A percentile compares a stretch with the other conserved stretches of the same genome.
These are phyloP conservation scores for Drosophila anomelani DNA, from an alignment of 2,888 invertebrate genomes.

Conservation along the genomic window DNA sequence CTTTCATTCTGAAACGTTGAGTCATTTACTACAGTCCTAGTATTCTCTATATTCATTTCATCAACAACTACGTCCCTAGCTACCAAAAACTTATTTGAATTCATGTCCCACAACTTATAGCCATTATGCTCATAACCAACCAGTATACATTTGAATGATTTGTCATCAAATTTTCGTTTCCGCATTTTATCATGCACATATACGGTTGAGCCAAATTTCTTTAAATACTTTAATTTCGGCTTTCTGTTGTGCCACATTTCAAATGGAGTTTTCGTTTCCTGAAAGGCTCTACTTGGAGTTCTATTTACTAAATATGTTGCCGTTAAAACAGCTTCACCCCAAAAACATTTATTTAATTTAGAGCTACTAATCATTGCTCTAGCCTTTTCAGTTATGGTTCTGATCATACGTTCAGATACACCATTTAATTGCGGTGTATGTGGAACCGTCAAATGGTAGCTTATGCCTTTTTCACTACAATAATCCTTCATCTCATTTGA, in stretches of 20 bases:
- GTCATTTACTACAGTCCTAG: too few relatives aligned
- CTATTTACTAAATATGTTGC: too few relatives aligned
- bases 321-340: background rate
- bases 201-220: too few relatives aligned
- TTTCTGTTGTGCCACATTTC: conserved; percentile 10
- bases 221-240: background rate
- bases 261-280: conserved; percentile 4
- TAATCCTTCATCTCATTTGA: background rate
- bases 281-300: conserved; percentile 1
- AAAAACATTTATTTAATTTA: conserved; percentile 2
- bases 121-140: conserved; percentile 13
- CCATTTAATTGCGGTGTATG: conserved; percentile 3
- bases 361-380: background rate
- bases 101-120: conserved; percentile 1
- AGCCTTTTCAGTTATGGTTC: conserved; percentile 14
- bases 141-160: conserved; percentile 12
- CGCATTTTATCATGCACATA: too few relatives aligned
- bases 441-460: background rate
- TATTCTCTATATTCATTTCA: too few relatives aligned
- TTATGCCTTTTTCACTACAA: background rate
- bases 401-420: conserved; percentile 8
- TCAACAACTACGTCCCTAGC: too few relatives aligned
- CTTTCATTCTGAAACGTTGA: too few relatives aligned
- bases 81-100: too few relatives aligned
- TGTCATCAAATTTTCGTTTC: conserved; percentile 8